Percentiles rank a stretch among this genome's conserved stretches.
phyloP scores from a whole-genome alignment of 2,888 invertebrate genomes.

The Temnothorax rugatulus region DNA sequence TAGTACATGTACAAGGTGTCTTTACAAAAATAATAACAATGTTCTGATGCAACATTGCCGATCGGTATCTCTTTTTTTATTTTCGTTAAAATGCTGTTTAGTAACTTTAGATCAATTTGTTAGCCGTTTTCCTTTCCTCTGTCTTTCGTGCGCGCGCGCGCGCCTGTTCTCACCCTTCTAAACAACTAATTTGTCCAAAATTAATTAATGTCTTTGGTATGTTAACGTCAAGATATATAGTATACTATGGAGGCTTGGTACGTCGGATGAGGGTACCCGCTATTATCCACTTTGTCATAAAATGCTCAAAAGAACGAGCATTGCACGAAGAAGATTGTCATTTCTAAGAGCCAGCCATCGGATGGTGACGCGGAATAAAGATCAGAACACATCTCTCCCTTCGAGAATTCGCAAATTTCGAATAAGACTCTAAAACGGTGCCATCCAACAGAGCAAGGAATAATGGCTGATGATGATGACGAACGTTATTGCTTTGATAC shows the following conservation, averaged over 20 bases:
- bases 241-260: slow-evolving; percentile 77
- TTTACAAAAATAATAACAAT: slow-evolving; percentile 85
- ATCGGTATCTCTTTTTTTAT: slow-evolving; percentile 72
- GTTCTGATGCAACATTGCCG: slow-evolving; percentile 81
- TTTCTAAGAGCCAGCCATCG: slow-evolving; percentile 3
- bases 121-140: slow-evolving; percentile 35
- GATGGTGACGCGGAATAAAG: neutral
- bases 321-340: slow-evolving; percentile 8
- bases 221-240: slow-evolving; percentile 83
- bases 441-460: slow-evolving; percentile 9
- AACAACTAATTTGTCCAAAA: slow-evolving; percentile 72
- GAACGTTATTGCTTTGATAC: slow-evolving; percentile 7
- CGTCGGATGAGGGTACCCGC: slow-evolving; percentile 80
- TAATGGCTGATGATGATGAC: slow-evolving; percentile 11
- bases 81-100: slow-evolving; percentile 74
- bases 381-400: neutral
- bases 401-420: neutral
- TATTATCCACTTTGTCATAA: slow-evolving; percentile 76
- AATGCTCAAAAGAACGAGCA: slow-evolving; percentile 60
- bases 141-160: neutral
- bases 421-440: neutral
- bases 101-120: slow-evolving; percentile 65
- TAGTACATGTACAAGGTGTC: slow-evolving; percentile 82
- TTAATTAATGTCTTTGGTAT: slow-evolving; percentile 84
- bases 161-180: slow-evolving; percentile 45